These are phyloP conservation scores for Cephus cinctus DNA, from an alignment of 1,140 invertebrate species.

Conservation along the genomic window DNA sequence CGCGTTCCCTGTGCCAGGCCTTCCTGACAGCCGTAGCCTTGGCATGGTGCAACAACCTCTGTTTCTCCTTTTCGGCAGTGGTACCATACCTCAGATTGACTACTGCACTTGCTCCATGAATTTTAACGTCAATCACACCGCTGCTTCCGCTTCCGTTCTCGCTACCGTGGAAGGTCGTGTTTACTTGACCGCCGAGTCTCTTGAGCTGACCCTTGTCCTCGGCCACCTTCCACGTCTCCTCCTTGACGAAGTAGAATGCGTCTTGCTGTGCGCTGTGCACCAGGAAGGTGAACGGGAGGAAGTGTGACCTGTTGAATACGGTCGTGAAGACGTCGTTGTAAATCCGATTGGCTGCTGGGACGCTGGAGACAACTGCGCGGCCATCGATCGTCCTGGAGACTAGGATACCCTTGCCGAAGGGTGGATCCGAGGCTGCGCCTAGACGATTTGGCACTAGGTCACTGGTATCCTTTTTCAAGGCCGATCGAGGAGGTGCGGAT, in stretches of 20 bases:
- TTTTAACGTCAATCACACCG: slow-evolving; percentile 79
- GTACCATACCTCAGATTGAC: slow-evolving; percentile 88
- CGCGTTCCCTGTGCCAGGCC: slow-evolving; percentile 89
- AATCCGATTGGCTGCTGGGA: slow-evolving; percentile 83
- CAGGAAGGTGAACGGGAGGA: slow-evolving; percentile 85
- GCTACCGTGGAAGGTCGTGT: slow-evolving; percentile 88
- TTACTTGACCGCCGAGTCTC: slow-evolving; percentile 84
- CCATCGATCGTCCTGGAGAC: slow-evolving; percentile 77
- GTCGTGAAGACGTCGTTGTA: slow-evolving; percentile 91
- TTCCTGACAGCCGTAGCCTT: slow-evolving; percentile 81
- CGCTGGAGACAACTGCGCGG: slow-evolving; percentile 80
- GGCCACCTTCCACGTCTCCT: slow-evolving; percentile 81
- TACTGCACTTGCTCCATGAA: slow-evolving; percentile 78
- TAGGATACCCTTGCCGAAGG: slow-evolving; percentile 88
- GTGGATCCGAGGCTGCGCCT: slow-evolving; percentile 77
- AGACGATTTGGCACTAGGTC: slow-evolving; percentile 69
- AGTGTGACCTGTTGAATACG: slow-evolving; percentile 88
- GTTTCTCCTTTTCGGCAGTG: slow-evolving; percentile 82
- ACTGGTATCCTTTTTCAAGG: slow-evolving; percentile 72
- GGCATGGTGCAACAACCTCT: slow-evolving; percentile 84
- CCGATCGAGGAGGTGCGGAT: slow-evolving; percentile 71
- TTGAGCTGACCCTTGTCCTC: slow-evolving; percentile 88
- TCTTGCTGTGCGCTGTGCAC: slow-evolving; percentile 87
- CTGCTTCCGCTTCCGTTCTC: slow-evolving; percentile 69
- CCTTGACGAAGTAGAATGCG: slow-evolving; percentile 94